Percentiles rank a stretch among this genome's conserved stretches.
Conservation (phyloP, 2,888 invertebrate genomes). For the Torymus auratus region DNA sequence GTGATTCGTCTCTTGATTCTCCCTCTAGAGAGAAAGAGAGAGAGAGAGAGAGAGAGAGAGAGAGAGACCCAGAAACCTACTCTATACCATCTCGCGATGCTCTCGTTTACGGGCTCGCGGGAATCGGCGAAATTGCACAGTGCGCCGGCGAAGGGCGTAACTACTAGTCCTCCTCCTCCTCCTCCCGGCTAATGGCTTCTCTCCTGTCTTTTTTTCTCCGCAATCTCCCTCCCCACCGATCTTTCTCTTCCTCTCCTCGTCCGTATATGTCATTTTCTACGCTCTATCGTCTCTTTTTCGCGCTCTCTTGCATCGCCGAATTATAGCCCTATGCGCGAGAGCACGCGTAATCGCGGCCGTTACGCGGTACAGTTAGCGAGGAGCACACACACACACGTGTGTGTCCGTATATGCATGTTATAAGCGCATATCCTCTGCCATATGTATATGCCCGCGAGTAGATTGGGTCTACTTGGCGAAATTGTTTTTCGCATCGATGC, state of each 20-base stretch:
- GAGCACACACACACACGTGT: too few species aligned
- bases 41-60: too few species aligned
- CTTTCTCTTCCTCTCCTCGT: conserved; percentile 8
- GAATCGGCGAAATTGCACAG: too few species aligned
- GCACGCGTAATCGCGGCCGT: conserved; percentile 17
- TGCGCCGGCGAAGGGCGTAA: too few species aligned
- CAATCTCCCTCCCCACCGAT: neutral
- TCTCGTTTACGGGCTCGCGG: conserved; percentile 1
- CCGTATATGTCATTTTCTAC: neutral
- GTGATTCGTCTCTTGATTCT: too few species aligned
- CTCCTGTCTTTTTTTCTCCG: neutral
- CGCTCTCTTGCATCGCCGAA: neutral
- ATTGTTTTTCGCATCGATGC: too few species aligned
- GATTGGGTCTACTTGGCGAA: too few species aligned
- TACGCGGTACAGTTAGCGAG: neutral
- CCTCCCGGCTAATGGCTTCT: neutral
- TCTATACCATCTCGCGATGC: neutral
- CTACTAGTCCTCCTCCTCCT: neutral
- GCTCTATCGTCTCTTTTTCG: neutral
- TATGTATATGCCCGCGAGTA: too few species aligned
- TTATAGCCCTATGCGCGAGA: neutral
- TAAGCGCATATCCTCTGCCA: too few species aligned
- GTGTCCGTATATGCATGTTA: too few species aligned
- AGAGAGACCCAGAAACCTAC: conserved; percentile 38
- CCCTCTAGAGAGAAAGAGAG: too few species aligned